A percentile compares a stretch with the other conserved stretches of the same genome.
Evolutionary conservation across 2,888 invertebrate species (phyloP).

Genomic region (Dasypolia templi): DNA sequence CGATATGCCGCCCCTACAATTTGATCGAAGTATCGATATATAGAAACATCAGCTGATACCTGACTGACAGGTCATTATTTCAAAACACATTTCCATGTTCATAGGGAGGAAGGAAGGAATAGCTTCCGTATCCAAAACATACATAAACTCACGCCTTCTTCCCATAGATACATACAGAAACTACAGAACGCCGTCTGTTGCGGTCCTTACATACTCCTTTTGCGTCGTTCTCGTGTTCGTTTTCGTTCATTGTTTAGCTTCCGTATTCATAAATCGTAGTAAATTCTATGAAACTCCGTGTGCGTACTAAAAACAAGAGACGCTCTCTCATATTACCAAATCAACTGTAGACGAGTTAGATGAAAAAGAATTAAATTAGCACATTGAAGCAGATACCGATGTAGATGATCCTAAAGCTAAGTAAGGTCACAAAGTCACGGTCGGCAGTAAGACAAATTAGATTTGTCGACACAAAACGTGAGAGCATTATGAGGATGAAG

Average conservation of each 20-base stretch:
- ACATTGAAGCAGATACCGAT: neutral
- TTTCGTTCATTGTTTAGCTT: too few species aligned
- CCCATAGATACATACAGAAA: too few species aligned
- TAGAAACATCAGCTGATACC: slow-evolving; percentile 3
- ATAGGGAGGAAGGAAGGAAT: too few species aligned
- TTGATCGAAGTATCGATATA: slow-evolving; percentile 71
- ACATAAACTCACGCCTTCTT: too few species aligned
- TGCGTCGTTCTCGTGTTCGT: too few species aligned
- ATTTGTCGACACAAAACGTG: slow-evolving; percentile 48
- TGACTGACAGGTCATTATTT: slow-evolving; percentile 1
- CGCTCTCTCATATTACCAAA: neutral
- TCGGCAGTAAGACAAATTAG: slow-evolving; percentile 36
- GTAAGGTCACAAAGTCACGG: slow-evolving; percentile 46
- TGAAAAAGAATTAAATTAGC: neutral
- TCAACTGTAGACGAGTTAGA: neutral
- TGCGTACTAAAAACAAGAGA: neutral
- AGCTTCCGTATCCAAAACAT: slow-evolving; percentile 23
- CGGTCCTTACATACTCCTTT: too few species aligned
- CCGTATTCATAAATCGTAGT: slow-evolving; percentile 21
- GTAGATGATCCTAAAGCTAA: slow-evolving; percentile 24
- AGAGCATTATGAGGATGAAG: slow-evolving; percentile 41
- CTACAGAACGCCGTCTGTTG: too few species aligned
- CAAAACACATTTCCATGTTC: slow-evolving; percentile 23
- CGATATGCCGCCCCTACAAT: slow-evolving; percentile 48
- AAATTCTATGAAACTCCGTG: slow-evolving; percentile 3